Evolutionary conservation across 2,888 invertebrate genomes (phyloP).

Genomic region (Pachymerium ferrugineum): DNA sequence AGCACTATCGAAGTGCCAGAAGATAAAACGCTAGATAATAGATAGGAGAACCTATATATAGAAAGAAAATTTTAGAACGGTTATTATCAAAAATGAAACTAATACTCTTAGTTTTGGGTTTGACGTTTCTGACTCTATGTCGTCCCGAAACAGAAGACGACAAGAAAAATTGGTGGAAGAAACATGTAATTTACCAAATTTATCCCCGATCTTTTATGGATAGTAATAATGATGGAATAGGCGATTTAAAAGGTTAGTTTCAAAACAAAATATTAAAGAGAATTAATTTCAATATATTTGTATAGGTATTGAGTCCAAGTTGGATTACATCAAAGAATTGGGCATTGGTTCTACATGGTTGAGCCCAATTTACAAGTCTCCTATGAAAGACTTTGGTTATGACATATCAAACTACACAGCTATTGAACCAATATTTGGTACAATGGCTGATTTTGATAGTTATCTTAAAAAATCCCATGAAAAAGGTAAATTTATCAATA

Average conservation of each 20-base stretch:
- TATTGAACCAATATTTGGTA: constrained; percentile 69
- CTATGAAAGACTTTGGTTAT: constrained; percentile 81
- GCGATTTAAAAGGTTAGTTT: not conserved
- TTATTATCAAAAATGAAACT: too few species aligned
- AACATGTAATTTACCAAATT: not conserved
- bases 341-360: constrained; percentile 74
- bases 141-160: too few species aligned
- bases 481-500: constrained; percentile 31
- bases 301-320: not conserved
- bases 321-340: constrained; percentile 59
- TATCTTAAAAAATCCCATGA: constrained; percentile 52
- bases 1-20: too few species aligned
- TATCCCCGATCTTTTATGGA: constrained; percentile 12
- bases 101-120: too few species aligned
- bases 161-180: constrained; percentile 3
- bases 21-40: too few species aligned
- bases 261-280: too few species aligned
- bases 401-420: constrained; percentile 72
- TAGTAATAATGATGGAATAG: not conserved
- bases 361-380: constrained; percentile 75
- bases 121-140: too few species aligned
- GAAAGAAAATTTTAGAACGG: too few species aligned
- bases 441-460: constrained; percentile 62
- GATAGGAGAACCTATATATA: too few species aligned
- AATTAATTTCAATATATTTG: not conserved